Evolutionary conservation across 2,797 vertebrate species (phyloP).

Genomic region (Choloepus didactylus): DNA sequence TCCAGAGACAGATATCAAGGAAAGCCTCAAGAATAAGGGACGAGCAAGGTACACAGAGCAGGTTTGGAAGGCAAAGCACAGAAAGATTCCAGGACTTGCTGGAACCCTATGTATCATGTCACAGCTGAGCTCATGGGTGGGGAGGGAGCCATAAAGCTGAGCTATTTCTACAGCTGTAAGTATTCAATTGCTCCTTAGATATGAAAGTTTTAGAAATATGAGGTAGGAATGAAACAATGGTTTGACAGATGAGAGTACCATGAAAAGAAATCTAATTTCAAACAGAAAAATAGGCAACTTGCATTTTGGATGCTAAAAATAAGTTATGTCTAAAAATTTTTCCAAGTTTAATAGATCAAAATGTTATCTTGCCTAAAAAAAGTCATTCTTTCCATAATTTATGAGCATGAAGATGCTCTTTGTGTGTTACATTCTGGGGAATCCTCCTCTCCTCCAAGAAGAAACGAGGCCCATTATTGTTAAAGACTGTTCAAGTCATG

Average conservation of each 20-base stretch:
- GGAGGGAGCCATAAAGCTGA: not conserved
- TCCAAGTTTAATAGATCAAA: constrained; percentile 67
- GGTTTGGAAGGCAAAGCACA: not conserved
- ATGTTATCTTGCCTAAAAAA: constrained; percentile 27
- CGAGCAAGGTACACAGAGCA: not conserved
- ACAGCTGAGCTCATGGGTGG: not conserved
- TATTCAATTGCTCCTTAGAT: not conserved
- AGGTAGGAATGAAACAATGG: constrained; percentile 43
- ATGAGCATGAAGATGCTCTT: constrained; percentile 23
- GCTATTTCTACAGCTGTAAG: not conserved
- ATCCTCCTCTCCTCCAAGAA: not conserved
- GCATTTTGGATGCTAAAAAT: constrained; percentile 55
- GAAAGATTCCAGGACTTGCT: not conserved
- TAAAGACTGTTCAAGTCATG: not conserved
- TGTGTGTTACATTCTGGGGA: not conserved
- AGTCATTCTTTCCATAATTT: constrained; percentile 25
- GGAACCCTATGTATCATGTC: not conserved
- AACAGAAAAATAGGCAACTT: constrained; percentile 56
- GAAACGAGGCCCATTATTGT: constrained; percentile 23
- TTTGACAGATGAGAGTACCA: constrained; percentile 45
- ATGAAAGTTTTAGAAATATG: constrained; percentile 20
- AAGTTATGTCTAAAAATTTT: constrained; percentile 50
- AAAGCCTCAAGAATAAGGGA: not conserved
- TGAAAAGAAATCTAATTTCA: constrained; percentile 68
- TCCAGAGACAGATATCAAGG: not conserved